These are phyloP conservation scores for Pantherophis guttatus DNA, from an alignment of 2,113 vertebrate species.

Conservation along the genomic window DNA sequence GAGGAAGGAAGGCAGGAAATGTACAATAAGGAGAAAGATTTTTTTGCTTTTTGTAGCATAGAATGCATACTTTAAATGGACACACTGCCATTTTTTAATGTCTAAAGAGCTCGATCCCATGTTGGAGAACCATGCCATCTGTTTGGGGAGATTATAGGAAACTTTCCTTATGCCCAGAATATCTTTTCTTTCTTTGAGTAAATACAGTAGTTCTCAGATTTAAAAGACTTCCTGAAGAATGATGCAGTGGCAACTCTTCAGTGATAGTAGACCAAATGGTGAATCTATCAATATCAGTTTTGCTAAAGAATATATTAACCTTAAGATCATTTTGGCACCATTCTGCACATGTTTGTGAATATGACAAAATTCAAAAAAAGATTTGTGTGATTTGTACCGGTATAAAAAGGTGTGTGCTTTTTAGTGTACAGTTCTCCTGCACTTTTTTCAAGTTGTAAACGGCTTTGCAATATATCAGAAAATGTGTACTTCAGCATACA, in stretches of 20 bases:
- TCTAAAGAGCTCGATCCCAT: neutral
- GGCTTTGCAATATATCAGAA: neutral
- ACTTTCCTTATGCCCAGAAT: neutral
- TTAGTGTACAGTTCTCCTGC: neutral
- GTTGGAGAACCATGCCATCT: neutral
- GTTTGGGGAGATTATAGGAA: neutral
- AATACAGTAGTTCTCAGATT: neutral
- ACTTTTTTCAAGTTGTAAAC: neutral
- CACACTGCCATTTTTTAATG: rapidly evolving
- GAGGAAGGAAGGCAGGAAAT: neutral
- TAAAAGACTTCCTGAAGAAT: neutral
- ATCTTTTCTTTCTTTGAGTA: neutral
- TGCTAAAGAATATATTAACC: neutral
- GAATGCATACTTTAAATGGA: neutral
- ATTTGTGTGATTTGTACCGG: neutral
- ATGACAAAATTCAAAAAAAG: neutral
- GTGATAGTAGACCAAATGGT: neutral
- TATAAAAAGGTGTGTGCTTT: neutral
- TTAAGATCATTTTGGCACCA: neutral
- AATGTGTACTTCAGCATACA: neutral
- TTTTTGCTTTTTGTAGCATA: neutral
- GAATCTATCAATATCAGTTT: neutral
- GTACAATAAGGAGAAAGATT: conserved; percentile 14
- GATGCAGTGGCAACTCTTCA: neutral
- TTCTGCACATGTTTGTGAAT: neutral